A percentile compares a stretch with the other conserved stretches of the same genome.
phyloP scores from a whole-genome alignment of 2,888 invertebrate genomes.

The Polylopha cassiicola region DNA sequence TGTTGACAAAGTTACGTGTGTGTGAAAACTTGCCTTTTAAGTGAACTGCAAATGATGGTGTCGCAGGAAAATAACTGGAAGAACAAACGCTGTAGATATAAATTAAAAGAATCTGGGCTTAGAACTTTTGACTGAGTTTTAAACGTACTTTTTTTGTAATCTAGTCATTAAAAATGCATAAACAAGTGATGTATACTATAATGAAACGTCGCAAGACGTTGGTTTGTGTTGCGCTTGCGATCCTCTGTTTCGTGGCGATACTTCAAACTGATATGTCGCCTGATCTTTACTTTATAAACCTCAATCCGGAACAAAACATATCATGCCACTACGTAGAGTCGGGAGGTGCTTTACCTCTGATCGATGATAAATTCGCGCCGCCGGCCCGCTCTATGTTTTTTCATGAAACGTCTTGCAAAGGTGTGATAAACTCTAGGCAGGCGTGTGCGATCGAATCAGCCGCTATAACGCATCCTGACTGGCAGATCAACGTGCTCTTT shows the following conservation, averaged over 20 bases:
- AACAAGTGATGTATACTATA: too few species aligned
- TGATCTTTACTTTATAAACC: conserved; percentile 21
- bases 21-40: too few species aligned
- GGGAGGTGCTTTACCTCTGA: conserved; percentile 32
- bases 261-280: conserved; percentile 13
- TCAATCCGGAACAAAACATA: conserved; percentile 25
- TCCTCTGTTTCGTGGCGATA: conserved; percentile 6
- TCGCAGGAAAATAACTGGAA: conserved; percentile 6
- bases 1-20: too few species aligned
- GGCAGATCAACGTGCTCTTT: conserved; percentile 75
- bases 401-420: conserved; percentile 80
- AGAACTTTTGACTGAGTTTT: too few species aligned
- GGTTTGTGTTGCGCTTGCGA: conserved; percentile 1
- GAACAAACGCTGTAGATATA: conserved; percentile 8
- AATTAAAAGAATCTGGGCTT: conserved; percentile 14
- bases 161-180: too few species aligned
- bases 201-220: conserved; percentile 10
- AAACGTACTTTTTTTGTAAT: too few species aligned
- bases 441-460: conserved; percentile 84
- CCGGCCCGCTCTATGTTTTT: conserved; percentile 78
- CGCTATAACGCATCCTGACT: conserved; percentile 76
- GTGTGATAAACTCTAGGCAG: conserved; percentile 73
- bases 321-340: conserved; percentile 28
- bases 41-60: conserved; percentile 7
- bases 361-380: conserved; percentile 32